phyloP scores from a whole-genome alignment of 92 coral and sea anemone species.

The Heteractis magnifica region DNA sequence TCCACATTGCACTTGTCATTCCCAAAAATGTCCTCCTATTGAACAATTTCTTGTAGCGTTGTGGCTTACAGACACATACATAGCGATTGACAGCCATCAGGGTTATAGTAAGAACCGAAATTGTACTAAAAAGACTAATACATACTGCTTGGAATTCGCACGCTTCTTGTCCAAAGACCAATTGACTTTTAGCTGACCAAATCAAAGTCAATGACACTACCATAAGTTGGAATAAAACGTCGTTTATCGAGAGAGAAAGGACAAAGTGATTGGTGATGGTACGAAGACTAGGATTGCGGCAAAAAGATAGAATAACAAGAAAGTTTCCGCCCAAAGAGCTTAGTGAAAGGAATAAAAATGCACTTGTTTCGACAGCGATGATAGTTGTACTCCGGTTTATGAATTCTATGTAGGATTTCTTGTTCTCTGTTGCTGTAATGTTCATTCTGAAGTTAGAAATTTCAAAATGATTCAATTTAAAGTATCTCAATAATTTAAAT shows the following conservation, averaged over 20 bases:
- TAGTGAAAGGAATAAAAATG: neutral
- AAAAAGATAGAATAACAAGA: constrained; percentile 14
- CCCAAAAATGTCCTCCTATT: neutral
- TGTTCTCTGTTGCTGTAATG: neutral
- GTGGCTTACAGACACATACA: constrained; percentile 7
- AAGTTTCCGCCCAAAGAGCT: constrained; percentile 7
- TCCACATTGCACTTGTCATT: constrained; percentile 1
- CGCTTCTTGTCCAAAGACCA: neutral
- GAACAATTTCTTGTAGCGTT: constrained; percentile 17
- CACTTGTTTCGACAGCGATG: neutral
- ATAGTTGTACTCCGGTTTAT: neutral
- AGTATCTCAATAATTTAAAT: too few species aligned
- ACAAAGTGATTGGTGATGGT: constrained; percentile 26
- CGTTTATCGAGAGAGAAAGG: constrained; percentile 11
- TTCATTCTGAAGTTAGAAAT: neutral
- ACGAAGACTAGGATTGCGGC: constrained; percentile 18
- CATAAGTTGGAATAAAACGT: neutral
- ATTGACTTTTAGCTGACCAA: constrained; percentile 1
- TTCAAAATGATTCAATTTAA: too few species aligned
- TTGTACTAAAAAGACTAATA: neutral
- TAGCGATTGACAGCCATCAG: constrained; percentile 25
- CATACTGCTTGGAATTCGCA: constrained; percentile 10
- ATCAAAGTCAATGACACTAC: constrained; percentile 7
- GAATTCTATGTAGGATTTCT: neutral
- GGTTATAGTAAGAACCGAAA: constrained; percentile 16